These are phyloP conservation scores for Drosophila quadrilineata DNA, from an alignment of 1,140 invertebrate species.

Conservation along the genomic window DNA sequence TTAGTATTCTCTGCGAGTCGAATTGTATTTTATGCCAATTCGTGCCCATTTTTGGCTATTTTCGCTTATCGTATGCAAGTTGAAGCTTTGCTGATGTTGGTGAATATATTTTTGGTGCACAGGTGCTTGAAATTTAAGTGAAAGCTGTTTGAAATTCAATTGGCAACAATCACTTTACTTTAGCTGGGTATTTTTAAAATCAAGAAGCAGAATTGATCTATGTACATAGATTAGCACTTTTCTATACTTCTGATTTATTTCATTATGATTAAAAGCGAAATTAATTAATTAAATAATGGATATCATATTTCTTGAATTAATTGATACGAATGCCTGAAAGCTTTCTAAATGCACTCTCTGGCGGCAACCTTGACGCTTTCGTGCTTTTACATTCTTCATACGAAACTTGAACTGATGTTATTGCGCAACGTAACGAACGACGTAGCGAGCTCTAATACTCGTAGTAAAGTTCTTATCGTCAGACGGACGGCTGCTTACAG, in stretches of 20 bases:
- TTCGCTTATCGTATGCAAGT: slow-evolving; percentile 10
- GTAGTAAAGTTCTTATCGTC: slow-evolving; percentile 37
- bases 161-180: too few relatives aligned
- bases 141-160: slow-evolving; percentile 17
- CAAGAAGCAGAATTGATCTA: neutral
- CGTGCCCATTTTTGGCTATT: slow-evolving; percentile 39
- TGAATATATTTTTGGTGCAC: neutral
- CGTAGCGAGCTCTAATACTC: slow-evolving; percentile 17
- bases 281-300: too few relatives aligned
- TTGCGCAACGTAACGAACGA: too few relatives aligned
- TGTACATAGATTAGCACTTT: neutral
- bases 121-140: neutral
- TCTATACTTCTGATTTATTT: neutral
- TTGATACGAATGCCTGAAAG: too few relatives aligned
- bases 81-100: too few relatives aligned
- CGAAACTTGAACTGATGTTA: slow-evolving; percentile 16
- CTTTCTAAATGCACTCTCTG: too few relatives aligned
- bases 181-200: too few relatives aligned
- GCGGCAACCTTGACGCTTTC: too few relatives aligned
- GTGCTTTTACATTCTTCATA: too few relatives aligned
- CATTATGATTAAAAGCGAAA: too few relatives aligned
- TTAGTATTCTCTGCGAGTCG: slow-evolving; percentile 30
- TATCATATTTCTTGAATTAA: too few relatives aligned
- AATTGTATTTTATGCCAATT: slow-evolving; percentile 3
- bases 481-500: slow-evolving; percentile 2